Base-by-base conservation (phyloP, 2,888 invertebrate species). In the Tetheella fluctuosa region DNA sequence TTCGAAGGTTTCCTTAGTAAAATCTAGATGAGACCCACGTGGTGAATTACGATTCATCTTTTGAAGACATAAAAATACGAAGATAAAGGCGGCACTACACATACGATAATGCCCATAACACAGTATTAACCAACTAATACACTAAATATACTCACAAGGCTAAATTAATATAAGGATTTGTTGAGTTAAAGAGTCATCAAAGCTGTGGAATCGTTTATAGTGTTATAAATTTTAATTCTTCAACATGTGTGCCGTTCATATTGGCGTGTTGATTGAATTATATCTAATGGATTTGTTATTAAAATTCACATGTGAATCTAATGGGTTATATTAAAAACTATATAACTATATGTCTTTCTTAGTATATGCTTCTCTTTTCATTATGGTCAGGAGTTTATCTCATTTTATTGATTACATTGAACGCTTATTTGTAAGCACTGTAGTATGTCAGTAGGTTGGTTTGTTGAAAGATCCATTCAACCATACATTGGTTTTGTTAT, bases 151-250 rank as follows among this genome's bases (percentile, higher is more conserved):
- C 79, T 62, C 70, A 69, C 89, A 89, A 90, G 90, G 90, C 80
- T 82, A 81, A 86, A 88, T 88, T 86, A 85, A 89, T 90, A 83
- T 79, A 80, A 79, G 85, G 88, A 87, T 88, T 85, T 85, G 81
- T 74, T 65, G 69, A 59, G 64, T 74, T 83, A 83, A 81, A 73
- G 74, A 76, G 73, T 71, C 74, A 79, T 82, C 80, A 82, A 80
- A 74, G 74, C 68, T 68, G 71, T 73, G 63, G 76, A 78, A 68
- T 55, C 37, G 55, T 80, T 81, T 75, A 80, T 79, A 73, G 76
- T 69, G 75, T 71, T 77, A 80, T 83, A 80, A 81, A 84, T 85
- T 83, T 78, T 80, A 81, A 83, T 83, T 80, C 69, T 68, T 63
- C 71, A 67, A 70, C 60, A 70, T 68, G 57, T 58, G 57, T 57